These are phyloP conservation scores for Lepilemur septentrionalis DNA, from an alignment of 2,797 vertebrate species.

Conservation along the genomic window DNA sequence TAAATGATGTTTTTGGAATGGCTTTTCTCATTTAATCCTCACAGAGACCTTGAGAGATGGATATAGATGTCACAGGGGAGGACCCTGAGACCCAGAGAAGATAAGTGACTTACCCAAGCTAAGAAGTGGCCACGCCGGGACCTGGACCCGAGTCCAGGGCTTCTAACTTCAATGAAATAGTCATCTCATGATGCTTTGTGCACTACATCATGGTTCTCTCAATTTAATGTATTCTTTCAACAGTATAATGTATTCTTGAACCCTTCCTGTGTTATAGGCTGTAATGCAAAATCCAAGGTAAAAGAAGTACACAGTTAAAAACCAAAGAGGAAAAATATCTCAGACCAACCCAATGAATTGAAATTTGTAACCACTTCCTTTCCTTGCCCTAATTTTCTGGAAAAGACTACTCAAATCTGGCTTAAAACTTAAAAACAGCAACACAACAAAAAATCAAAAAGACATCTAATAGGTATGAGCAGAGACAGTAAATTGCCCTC, in stretches of 20 bases:
- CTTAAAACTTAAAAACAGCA: neutral
- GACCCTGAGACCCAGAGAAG: neutral
- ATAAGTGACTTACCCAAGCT: neutral
- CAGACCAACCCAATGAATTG: neutral
- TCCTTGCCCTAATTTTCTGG: slow-evolving; percentile 6
- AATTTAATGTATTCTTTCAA: neutral
- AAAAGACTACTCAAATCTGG: slow-evolving; percentile 33
- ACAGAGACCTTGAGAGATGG: neutral
- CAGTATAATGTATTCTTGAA: neutral
- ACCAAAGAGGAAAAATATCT: neutral
- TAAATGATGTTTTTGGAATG: neutral
- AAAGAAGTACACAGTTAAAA: neutral
- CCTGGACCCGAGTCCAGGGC: neutral
- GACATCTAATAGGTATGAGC: neutral
- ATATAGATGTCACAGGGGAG: neutral
- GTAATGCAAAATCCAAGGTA: neutral
- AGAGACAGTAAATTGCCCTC: neutral
- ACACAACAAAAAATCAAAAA: neutral
- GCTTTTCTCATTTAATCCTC: neutral
- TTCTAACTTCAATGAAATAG: neutral
- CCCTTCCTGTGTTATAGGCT: neutral
- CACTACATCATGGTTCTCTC: neutral
- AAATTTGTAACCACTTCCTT: neutral
- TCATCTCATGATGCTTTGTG: neutral
- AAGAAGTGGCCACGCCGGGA: neutral